Evolutionary conservation across 2,888 invertebrate genomes (phyloP).

Genomic region (Dioctria rufipes): DNA sequence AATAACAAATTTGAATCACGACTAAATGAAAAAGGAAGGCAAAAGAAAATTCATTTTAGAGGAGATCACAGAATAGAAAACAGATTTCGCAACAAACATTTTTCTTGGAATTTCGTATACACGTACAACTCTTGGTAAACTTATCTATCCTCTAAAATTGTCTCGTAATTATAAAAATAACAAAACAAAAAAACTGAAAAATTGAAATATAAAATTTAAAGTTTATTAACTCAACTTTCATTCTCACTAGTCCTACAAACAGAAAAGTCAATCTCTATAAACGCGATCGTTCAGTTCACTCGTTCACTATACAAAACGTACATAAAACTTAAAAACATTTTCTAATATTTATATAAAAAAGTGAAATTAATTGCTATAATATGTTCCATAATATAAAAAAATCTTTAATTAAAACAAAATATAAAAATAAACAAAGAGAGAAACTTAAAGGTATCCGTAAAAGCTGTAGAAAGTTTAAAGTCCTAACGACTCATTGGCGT

Average conservation of each 20-base stretch:
- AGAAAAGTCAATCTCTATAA: conserved; percentile 30
- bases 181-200: conserved; percentile 37
- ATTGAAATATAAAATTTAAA: conserved; percentile 9
- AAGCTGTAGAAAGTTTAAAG: conserved; percentile 49
- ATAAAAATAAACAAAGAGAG: conserved; percentile 50
- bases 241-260: conserved; percentile 39
- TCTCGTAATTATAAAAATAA: background rate
- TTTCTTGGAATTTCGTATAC: background rate
- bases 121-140: background rate
- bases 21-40: too few species aligned
- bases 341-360: conserved; percentile 46
- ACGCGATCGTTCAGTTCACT: conserved; percentile 25
- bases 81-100: background rate
- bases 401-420: conserved; percentile 40
- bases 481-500: conserved; percentile 39
- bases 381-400: conserved; percentile 41
- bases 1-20: too few species aligned
- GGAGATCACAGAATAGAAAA: too few species aligned
- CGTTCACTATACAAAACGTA: conserved; percentile 40
- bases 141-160: background rate
- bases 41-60: too few species aligned
- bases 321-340: conserved; percentile 34
- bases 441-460: conserved; percentile 46
- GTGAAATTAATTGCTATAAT: conserved; percentile 37
- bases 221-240: conserved; percentile 21